These are phyloP conservation scores for Zaprionus lineosus DNA, from an alignment of 2,888 invertebrate genomes.

Conservation along the genomic window DNA sequence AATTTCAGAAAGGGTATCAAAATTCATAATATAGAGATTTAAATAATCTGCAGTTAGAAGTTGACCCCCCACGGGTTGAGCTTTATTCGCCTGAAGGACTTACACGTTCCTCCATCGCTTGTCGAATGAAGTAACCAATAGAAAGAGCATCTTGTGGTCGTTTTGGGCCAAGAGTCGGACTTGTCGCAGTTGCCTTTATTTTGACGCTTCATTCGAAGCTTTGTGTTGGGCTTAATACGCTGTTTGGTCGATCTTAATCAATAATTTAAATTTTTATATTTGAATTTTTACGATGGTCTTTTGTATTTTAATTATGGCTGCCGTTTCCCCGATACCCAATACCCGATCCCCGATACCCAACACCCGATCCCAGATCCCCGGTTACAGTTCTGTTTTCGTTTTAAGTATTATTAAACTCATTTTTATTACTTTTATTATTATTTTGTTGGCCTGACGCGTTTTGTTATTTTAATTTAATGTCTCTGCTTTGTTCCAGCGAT, in stretches of 20 bases:
- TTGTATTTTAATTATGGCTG: slow-evolving; percentile 56
- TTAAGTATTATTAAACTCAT: slow-evolving; percentile 29
- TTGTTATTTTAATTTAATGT: slow-evolving; percentile 65
- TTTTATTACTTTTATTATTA: slow-evolving; percentile 41
- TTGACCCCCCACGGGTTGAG: neutral
- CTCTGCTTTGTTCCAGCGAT: slow-evolving; percentile 29
- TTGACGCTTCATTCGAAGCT: slow-evolving; percentile 46
- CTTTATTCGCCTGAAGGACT: neutral
- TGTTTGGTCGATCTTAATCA: slow-evolving; percentile 72
- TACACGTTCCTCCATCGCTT: no score
- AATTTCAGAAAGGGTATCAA: no score
- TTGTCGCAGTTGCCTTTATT: slow-evolving; percentile 36
- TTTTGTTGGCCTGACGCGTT: slow-evolving; percentile 42
- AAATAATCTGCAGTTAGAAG: neutral
- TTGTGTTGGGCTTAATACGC: slow-evolving; percentile 52
- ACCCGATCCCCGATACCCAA: no score
- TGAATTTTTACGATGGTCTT: slow-evolving; percentile 66
- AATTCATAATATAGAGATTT: no score
- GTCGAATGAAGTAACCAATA: no score
- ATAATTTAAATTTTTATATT: slow-evolving; percentile 76
- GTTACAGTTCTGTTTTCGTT: slow-evolving; percentile 37
- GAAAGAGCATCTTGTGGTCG: no score
- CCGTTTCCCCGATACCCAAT: no score
- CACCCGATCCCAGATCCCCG: no score
- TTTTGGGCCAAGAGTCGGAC: no score